These are phyloP conservation scores for Carassius carassius DNA, from an alignment of 2,113 vertebrate genomes.

Conservation along the genomic window DNA sequence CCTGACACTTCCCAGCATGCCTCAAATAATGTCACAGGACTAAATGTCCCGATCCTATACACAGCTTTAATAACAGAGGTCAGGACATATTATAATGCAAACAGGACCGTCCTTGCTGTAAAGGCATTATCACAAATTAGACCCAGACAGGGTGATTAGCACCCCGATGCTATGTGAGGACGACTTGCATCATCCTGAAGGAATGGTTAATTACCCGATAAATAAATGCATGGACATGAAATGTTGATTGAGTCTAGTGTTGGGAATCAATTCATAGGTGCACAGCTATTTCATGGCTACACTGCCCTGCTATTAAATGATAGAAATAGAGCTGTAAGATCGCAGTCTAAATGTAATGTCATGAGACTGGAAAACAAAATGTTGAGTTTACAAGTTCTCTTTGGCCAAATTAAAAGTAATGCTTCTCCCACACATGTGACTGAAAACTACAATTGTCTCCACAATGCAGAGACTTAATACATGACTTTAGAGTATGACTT, in stretches of 20 bases:
- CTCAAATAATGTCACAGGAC: slow-evolving; percentile 22
- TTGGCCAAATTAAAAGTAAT: no score
- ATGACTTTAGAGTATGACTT: no score
- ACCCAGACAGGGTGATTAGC: not conserved
- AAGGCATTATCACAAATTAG: not conserved
- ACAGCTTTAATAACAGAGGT: not conserved
- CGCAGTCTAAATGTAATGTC: no score
- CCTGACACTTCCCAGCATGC: not conserved
- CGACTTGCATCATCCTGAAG: not conserved
- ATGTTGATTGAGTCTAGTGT: not conserved
- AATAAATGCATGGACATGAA: not conserved
- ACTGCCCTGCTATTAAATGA: no score
- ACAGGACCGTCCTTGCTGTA: slow-evolving; percentile 6
- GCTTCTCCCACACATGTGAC: no score
- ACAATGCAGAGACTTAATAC: no score
- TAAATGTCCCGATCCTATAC: not conserved
- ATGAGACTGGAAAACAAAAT: no score
- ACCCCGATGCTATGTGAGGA: not conserved
- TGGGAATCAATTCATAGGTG: not conserved
- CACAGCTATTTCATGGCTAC: no score
- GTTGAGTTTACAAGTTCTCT: no score
- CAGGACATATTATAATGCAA: not conserved
- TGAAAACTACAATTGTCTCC: no score
- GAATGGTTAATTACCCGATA: not conserved
- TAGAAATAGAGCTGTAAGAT: not conserved